phyloP scores from a whole-genome alignment of 2,888 invertebrate genomes.

The Craniophora ligustri region DNA sequence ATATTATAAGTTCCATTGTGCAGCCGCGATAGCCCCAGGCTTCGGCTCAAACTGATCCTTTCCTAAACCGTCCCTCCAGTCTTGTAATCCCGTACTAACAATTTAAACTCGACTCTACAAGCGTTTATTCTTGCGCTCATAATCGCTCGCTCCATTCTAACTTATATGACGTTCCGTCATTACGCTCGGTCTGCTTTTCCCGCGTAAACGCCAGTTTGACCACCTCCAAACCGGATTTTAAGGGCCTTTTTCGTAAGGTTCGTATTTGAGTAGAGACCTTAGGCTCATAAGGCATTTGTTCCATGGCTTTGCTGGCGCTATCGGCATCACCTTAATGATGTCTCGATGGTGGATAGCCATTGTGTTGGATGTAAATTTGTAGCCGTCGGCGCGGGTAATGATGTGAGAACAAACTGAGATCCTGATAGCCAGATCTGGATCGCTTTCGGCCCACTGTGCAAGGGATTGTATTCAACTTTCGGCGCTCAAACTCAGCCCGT shows the following conservation, averaged over 20 bases:
- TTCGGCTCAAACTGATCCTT: slow-evolving; percentile 81
- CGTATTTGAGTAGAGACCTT: slow-evolving; percentile 54
- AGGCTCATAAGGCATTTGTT: slow-evolving; percentile 67
- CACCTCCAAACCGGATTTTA: slow-evolving; percentile 56
- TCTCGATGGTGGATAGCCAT: slow-evolving; percentile 89
- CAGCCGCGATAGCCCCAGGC: slow-evolving; percentile 80
- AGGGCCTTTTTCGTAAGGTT: slow-evolving; percentile 58
- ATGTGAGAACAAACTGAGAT: slow-evolving; percentile 89
- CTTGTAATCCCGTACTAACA: slow-evolving; percentile 59
- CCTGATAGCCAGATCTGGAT: slow-evolving; percentile 86
- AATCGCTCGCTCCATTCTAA: slow-evolving; percentile 70
- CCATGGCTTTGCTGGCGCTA: slow-evolving; percentile 80
- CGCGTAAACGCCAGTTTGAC: slow-evolving; percentile 67
- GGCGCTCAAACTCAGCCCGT: slow-evolving; percentile 67
- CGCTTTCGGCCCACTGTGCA: slow-evolving; percentile 81
- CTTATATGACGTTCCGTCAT: slow-evolving; percentile 85
- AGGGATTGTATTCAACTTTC: slow-evolving; percentile 79
- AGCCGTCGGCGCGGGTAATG: slow-evolving; percentile 89
- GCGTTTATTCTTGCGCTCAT: slow-evolving; percentile 68
- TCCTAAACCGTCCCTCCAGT: slow-evolving; percentile 75
- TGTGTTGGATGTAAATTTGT: slow-evolving; percentile 89
- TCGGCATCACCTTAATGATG: slow-evolving; percentile 89
- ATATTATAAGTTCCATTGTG: slow-evolving; percentile 85
- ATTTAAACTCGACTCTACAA: slow-evolving; percentile 72
- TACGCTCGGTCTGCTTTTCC: slow-evolving; percentile 54